Evolutionary conservation across 2,113 vertebrate genomes (phyloP).

Genomic region (Neotoma lepida): DNA sequence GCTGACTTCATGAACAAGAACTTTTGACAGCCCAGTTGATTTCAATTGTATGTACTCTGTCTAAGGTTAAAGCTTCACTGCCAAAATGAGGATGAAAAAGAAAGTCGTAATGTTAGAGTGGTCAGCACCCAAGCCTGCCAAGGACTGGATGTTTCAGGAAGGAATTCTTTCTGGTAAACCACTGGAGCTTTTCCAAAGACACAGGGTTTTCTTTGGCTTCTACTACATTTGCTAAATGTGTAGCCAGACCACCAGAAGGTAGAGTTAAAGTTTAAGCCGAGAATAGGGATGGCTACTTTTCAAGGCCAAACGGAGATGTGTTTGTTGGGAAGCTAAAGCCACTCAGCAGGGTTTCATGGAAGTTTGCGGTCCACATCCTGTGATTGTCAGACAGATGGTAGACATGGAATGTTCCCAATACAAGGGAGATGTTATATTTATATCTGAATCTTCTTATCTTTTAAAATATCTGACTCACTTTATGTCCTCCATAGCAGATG

Average conservation of each 20-base stretch:
- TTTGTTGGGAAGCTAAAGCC: neutral
- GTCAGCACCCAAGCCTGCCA: slow-evolving; percentile 1
- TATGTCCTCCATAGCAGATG: neutral
- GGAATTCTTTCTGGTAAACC: slow-evolving; percentile 51
- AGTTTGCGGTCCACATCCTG: neutral
- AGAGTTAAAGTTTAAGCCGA: slow-evolving; percentile 62
- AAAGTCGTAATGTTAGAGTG: neutral
- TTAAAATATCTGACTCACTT: neutral
- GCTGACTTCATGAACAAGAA: neutral
- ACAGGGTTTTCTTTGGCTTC: slow-evolving; percentile 26
- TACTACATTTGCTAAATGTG: slow-evolving; percentile 51
- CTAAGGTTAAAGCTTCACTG: neutral
- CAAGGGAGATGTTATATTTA: slow-evolving; percentile 1
- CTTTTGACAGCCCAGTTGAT: neutral
- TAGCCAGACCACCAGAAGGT: slow-evolving; percentile 65
- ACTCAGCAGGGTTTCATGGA: slow-evolving; percentile 13
- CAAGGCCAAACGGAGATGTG: slow-evolving; percentile 55
- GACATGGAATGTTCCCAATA: neutral
- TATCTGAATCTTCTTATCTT: neutral
- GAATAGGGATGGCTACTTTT: slow-evolving; percentile 55
- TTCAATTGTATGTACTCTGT: neutral
- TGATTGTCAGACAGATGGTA: slow-evolving; percentile 45
- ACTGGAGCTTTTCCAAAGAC: slow-evolving; percentile 65
- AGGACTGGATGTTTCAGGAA: slow-evolving; percentile 24
- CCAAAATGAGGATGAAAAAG: neutral